Percentiles rank a stretch among this genome's conserved stretches.
phyloP scores from a whole-genome alignment of 1,140 invertebrate species.

The Potamilus streckersoni region DNA sequence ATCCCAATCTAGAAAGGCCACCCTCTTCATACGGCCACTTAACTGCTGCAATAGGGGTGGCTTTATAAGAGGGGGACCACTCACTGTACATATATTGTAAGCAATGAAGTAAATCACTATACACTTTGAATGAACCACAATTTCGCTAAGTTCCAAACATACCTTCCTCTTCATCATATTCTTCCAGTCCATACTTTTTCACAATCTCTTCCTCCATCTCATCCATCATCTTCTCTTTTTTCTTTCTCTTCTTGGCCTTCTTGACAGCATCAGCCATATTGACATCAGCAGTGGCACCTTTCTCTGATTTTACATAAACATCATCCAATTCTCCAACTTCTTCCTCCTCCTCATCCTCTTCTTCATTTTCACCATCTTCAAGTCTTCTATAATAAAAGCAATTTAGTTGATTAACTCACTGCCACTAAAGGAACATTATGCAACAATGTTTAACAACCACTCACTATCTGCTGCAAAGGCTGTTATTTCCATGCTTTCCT shows the following conservation, averaged over 20 bases:
- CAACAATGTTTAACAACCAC: background rate
- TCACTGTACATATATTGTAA: constrained; percentile 10
- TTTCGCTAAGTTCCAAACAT: background rate
- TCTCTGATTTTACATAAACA: constrained; percentile 6
- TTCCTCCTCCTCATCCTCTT: constrained; percentile 27
- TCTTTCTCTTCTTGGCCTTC: constrained; percentile 43
- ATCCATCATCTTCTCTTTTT: constrained; percentile 69
- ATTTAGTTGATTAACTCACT: background rate
- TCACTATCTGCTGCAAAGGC: constrained; percentile 24
- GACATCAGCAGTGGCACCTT: background rate
- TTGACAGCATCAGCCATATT: constrained; percentile 7
- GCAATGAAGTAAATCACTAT: no score
- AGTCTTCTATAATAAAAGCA: constrained; percentile 21
- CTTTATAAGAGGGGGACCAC: background rate
- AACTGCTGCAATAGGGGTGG: background rate
- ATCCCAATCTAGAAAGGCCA: background rate
- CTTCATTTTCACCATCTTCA: constrained; percentile 32
- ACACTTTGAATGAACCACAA: no score
- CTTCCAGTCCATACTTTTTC: constrained; percentile 71
- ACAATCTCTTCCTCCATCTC: constrained; percentile 62
- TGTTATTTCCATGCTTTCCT: background rate
- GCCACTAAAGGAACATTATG: background rate
- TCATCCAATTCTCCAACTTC: constrained; percentile 26
- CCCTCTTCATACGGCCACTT: background rate
- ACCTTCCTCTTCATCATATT: constrained; percentile 76